These are phyloP conservation scores for Altica lythri DNA, from an alignment of 2,888 invertebrate genomes.

Conservation along the genomic window DNA sequence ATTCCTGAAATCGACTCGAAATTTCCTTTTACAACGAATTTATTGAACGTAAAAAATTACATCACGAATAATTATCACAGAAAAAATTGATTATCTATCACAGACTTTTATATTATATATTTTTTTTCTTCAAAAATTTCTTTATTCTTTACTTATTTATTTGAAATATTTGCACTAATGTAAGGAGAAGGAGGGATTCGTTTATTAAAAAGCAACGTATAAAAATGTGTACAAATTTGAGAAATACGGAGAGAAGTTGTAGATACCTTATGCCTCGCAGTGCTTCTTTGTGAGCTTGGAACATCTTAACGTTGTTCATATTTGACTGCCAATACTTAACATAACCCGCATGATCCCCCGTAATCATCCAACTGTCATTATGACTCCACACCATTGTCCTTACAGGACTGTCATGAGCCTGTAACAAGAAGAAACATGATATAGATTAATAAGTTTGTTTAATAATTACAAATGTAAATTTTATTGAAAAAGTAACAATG, in stretches of 20 bases:
- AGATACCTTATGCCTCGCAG: slow-evolving; percentile 95
- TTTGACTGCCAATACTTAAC: slow-evolving; percentile 99
- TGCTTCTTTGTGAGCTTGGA: slow-evolving; percentile 99
- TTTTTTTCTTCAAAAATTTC: slow-evolving; percentile 8
- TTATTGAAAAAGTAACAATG: background rate
- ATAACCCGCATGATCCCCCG: slow-evolving; percentile 97
- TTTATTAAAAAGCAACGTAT: slow-evolving; percentile 52
- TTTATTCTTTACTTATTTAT: slow-evolving; percentile 32
- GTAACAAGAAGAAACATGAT: no score
- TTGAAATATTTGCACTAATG: slow-evolving; percentile 46
- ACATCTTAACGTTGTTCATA: slow-evolving; percentile 99
- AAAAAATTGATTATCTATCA: slow-evolving; percentile 33
- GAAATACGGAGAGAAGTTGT: slow-evolving; percentile 56
- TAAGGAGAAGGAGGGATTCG: slow-evolving; percentile 53
- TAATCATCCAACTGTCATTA: slow-evolving; percentile 99
- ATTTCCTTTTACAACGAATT: slow-evolving; percentile 51
- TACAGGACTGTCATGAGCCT: slow-evolving; percentile 99
- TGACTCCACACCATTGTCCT: slow-evolving; percentile 99
- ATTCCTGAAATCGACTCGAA: slow-evolving; percentile 51
- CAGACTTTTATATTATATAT: slow-evolving; percentile 20
- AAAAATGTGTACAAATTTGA: slow-evolving; percentile 52
- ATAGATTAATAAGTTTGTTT: no score
- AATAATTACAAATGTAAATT: background rate
- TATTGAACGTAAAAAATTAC: slow-evolving; percentile 51
- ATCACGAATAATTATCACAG: slow-evolving; percentile 52